Evolutionary conservation across 1,140 invertebrate species (phyloP).

Genomic region (Platyscapa corneri): DNA sequence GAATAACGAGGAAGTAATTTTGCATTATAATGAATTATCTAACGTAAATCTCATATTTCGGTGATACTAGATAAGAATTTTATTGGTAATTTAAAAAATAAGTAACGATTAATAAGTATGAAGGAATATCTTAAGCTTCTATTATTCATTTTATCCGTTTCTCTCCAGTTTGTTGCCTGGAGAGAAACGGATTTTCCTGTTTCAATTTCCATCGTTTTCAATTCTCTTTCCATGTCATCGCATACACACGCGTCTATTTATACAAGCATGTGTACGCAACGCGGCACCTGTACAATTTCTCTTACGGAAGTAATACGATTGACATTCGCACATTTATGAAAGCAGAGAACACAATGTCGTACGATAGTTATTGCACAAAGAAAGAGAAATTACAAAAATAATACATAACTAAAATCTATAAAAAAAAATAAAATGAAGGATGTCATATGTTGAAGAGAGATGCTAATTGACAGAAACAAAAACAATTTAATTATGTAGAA

Average conservation of each 20-base stretch:
- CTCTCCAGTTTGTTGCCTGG: neutral
- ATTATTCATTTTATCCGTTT: neutral
- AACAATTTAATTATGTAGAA: no score
- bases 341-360: neutral
- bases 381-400: neutral
- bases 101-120: neutral
- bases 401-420: neutral
- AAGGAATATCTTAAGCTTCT: neutral
- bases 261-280: neutral
- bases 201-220: neutral
- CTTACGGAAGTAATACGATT: neutral
- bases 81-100: neutral
- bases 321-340: neutral
- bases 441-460: no score
- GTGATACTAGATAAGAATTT: slow-evolving; percentile 25
- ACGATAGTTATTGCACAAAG: neutral
- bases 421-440: no score
- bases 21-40: slow-evolving; percentile 2
- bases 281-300: neutral
- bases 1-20: slow-evolving; percentile 13
- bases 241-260: neutral
- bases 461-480: no score
- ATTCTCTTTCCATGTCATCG: neutral
- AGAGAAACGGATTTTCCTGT: no score
- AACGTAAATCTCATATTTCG: neutral